These are phyloP conservation scores for Leucozona laternaria DNA, from an alignment of 2,888 invertebrate genomes.

Conservation along the genomic window DNA sequence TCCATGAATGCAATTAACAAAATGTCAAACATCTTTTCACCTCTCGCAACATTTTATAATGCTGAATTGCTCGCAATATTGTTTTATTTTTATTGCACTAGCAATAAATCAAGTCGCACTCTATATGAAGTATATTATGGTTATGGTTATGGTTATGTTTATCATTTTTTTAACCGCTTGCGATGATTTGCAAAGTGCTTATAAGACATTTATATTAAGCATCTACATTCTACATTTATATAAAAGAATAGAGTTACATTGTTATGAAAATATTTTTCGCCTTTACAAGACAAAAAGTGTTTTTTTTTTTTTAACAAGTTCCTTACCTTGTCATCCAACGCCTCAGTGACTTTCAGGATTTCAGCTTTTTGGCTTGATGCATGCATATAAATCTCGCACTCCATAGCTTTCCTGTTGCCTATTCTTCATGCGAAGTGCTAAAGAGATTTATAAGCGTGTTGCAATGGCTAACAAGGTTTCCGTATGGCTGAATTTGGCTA, in stretches of 20 bases:
- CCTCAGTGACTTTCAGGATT: conserved; percentile 28
- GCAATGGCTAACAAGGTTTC: not conserved
- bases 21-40: conserved; percentile 58
- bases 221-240: not conserved
- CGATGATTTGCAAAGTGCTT: conserved; percentile 9
- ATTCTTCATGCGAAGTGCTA: conserved; percentile 29
- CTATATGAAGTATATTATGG: not conserved
- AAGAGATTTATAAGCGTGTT: conserved; percentile 32
- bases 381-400: not conserved
- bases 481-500: not conserved
- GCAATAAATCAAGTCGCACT: conserved; percentile 59
- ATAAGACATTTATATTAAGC: conserved; percentile 6
- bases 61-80: too few species aligned
- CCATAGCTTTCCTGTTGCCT: conserved; percentile 25
- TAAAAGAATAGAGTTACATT: not conserved
- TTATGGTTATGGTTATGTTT: not conserved
- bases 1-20: conserved; percentile 44
- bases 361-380: not conserved
- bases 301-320: conserved; percentile 50
- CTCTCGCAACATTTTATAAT: conserved; percentile 14
- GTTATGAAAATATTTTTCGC: conserved; percentile 39
- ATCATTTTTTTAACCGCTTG: conserved; percentile 1
- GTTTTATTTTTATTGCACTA: not conserved
- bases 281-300: conserved; percentile 13
- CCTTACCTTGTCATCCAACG: conserved; percentile 63